Evolutionary conservation across 2,888 invertebrate genomes (phyloP), one percentile per base, ranked within the genome.

Genomic region (Nomada ferruginata): DNA sequence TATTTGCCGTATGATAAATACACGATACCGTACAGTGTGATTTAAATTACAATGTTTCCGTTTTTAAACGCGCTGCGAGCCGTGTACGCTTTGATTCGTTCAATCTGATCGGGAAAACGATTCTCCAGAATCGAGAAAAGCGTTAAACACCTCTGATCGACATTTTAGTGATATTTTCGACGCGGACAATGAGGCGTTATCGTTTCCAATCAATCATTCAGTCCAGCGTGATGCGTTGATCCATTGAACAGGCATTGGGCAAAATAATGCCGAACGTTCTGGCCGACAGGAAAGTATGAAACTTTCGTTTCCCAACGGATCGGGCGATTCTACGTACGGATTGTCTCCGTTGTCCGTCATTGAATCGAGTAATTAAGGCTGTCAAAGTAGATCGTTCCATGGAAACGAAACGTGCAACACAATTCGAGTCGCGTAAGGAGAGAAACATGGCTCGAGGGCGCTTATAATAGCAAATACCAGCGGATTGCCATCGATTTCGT

Each of bases 181-280:
- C 13, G 15, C n/a, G 15, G 13, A 23, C 55, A 23, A 36, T 23
- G 2, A 26, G 52, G 13, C 60, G 65, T 44, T 65, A 77, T 75
- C 75, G 52, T 59, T 29, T 36, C 11, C 52, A 20, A 76, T 66
- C 77, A 60, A 76, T 76, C 77, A 66, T 77, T 76, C 66, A 76
- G 52, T 65, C 52, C 29, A 29, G 7, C 44, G 23, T 61, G 65
- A 77, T 61, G 23, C 29, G 50, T 53, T n/a, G n/a, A 15, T 23
- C 26, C 4, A 29, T 36, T n/a, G 61, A n/a, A 50, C 47, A 9
- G 47, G 47, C 47, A 23, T 50, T 61, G 60, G 68, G 68, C 61
- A 50, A 78, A 78, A 55, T 47, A 61, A 7, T 26, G 23, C 29
- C 20, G 53, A n/a, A 57, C 44, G 15, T 26, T 26, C 15, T 29